Evolutionary conservation across 2,797 vertebrate species (phyloP).

Genomic region (Calcarius lapponicus): DNA sequence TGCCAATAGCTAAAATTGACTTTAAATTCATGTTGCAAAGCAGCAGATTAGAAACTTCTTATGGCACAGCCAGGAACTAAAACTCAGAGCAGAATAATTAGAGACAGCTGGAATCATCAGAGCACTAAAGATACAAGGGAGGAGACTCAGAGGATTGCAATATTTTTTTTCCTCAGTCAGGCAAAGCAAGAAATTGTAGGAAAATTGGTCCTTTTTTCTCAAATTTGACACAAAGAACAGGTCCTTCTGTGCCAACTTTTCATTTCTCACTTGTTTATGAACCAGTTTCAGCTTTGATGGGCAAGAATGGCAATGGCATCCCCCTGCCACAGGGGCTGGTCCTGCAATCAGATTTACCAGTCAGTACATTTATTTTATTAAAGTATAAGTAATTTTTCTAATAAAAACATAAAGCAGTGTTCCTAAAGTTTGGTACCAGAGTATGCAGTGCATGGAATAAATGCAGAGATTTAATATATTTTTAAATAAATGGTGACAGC

Average conservation of each 20-base stretch:
- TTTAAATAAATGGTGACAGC: not conserved
- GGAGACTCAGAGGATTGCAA: rapidly evolving
- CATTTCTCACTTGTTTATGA: not conserved
- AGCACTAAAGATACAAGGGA: not conserved
- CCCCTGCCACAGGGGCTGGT: not conserved
- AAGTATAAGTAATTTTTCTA: not conserved
- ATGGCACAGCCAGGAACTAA: not conserved
- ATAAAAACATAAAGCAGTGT: not conserved
- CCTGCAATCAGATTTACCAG: not conserved
- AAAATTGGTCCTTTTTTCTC: rapidly evolving
- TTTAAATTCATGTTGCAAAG: not conserved
- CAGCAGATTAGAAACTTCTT: not conserved
- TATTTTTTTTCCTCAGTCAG: rapidly evolving
- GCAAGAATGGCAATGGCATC: rapidly evolving
- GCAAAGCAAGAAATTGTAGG: not conserved
- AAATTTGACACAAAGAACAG: not conserved
- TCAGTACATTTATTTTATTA: not conserved
- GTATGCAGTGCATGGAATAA: not conserved
- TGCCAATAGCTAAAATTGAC: not conserved
- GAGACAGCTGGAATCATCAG: not conserved
- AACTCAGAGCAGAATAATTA: not conserved
- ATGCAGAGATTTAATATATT: not conserved
- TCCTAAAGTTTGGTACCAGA: not conserved
- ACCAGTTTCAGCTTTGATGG: not conserved
- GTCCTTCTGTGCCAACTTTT: not conserved